Conservation (phyloP, 1,140 invertebrate species). For the Pinna nobilis region DNA sequence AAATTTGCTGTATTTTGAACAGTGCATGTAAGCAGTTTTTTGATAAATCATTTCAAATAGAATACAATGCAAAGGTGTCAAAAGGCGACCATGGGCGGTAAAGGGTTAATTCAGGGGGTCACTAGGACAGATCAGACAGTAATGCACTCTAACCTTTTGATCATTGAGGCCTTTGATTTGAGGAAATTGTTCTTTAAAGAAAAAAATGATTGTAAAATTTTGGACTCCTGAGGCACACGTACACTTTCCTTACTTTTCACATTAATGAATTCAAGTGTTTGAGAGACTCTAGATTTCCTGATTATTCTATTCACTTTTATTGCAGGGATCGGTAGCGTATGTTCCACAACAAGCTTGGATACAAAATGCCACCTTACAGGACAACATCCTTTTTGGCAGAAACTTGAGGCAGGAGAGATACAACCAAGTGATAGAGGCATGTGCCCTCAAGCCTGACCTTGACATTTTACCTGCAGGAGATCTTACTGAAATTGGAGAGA, state of each 20-base stretch:
- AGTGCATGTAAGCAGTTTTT: too few relatives aligned
- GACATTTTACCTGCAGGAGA: slow-evolving; percentile 82
- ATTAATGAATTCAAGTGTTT: background rate
- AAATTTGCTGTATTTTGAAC: too few relatives aligned
- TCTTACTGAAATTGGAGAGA: slow-evolving; percentile 77
- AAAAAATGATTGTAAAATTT: background rate
- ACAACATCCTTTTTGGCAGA: slow-evolving; percentile 82
- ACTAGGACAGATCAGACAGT: too few relatives aligned
- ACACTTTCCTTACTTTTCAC: background rate
- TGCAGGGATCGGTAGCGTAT: slow-evolving; percentile 78
- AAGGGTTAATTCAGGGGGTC: too few relatives aligned
- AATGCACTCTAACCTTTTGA: too few relatives aligned
- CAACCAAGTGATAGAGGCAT: slow-evolving; percentile 75
- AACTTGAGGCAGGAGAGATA: slow-evolving; percentile 72
- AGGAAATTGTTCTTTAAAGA: background rate
- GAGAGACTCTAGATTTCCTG: too few relatives aligned
- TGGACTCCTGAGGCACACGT: too few relatives aligned
- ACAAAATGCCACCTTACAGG: slow-evolving; percentile 79
- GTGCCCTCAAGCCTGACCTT: slow-evolving; percentile 82
- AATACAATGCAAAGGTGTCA: too few relatives aligned
- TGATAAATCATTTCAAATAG: too few relatives aligned
- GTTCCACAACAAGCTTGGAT: slow-evolving; percentile 86
- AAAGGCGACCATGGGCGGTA: too few relatives aligned
- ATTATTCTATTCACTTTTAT: too few relatives aligned
- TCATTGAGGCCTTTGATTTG: background rate